Evolutionary conservation across 2,113 vertebrate genomes (phyloP), one percentile per base, ranked within the genome.

Genomic region (Siphamia tubifer): DNA sequence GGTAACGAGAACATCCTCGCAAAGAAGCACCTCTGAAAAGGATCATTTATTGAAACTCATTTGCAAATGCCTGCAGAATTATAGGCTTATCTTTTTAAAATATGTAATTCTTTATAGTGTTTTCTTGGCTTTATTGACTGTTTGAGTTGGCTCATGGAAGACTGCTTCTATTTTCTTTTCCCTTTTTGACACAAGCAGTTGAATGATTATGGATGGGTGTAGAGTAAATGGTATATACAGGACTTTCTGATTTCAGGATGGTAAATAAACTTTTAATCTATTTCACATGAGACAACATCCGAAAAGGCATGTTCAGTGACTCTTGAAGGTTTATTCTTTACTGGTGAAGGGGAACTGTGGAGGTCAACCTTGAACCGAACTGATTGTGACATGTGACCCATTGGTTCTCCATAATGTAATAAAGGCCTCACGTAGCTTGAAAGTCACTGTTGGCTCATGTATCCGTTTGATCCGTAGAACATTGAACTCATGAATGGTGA

Each of bases 31-130:
- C 75, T 69, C 45, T 68, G 54, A 66, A 66, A 85, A 49, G 74
- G 75, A 84, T 81, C 54, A 65, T 83, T 84, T 74, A 73, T 85
- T 78, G 36, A 88, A 68, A 74, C 61, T 83, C 63, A 49, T 82
- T 84, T 87, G 73, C 77, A 76, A 78, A 86, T 82, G 81, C 80
- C 86, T 85, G 81, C 74, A 73, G 63, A 82, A 51, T 83, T 78
- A 75, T 68, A 80, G 58, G 66, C 69, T 81, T 79, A 73, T 79
- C 58, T 63, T 82, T 80, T 79, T 73, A 57, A 70, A 81, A 52
- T 80, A 83, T 74, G 73, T 85, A 68, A 74, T 80, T 67, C 73
- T 78, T 86, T 55, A 75, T 65, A 74, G 62, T 79, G 43, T 80
- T 82, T 81, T 85, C 35, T 51, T 19, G 7, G 58, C 62, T 83